phyloP scores from a whole-genome alignment of 2,888 invertebrate species.

The Amphipyra tragopoginis region DNA sequence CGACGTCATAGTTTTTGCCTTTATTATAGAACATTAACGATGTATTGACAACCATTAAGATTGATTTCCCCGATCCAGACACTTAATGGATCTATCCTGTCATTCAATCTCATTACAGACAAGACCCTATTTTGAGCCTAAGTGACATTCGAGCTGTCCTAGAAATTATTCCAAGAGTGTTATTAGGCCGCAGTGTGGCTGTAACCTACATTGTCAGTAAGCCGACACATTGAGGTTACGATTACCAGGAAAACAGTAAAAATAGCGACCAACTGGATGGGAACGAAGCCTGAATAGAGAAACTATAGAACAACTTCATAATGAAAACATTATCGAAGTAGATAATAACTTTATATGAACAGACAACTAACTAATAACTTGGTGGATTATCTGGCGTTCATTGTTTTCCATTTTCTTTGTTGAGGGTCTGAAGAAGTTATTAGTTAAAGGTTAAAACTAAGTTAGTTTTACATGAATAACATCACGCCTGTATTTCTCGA shows the following conservation, averaged over 20 bases:
- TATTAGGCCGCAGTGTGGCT: neutral
- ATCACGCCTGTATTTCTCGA: too few species aligned
- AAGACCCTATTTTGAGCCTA: neutral
- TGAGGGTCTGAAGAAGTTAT: neutral
- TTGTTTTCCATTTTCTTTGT: too few species aligned
- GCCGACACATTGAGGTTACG: neutral
- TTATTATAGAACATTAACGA: too few species aligned
- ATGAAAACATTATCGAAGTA: conserved; percentile 8
- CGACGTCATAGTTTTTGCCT: too few species aligned
- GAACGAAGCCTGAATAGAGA: neutral
- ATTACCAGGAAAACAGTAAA: conserved; percentile 19
- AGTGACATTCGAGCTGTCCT: neutral
- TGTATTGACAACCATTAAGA: too few species aligned
- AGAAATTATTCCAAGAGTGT: conserved; percentile 4
- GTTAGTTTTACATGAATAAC: neutral
- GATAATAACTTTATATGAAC: conserved; percentile 17
- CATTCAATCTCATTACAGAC: neutral
- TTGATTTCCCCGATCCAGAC: too few species aligned
- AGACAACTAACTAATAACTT: conserved; percentile 11
- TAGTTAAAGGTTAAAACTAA: neutral
- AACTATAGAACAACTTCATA: conserved; percentile 5
- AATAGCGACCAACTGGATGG: neutral
- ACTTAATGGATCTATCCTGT: neutral
- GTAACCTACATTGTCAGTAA: neutral
- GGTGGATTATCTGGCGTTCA: conserved; percentile 1